phyloP scores from a whole-genome alignment of 2,113 vertebrate genomes.

The Benitochromis conjunctus region DNA sequence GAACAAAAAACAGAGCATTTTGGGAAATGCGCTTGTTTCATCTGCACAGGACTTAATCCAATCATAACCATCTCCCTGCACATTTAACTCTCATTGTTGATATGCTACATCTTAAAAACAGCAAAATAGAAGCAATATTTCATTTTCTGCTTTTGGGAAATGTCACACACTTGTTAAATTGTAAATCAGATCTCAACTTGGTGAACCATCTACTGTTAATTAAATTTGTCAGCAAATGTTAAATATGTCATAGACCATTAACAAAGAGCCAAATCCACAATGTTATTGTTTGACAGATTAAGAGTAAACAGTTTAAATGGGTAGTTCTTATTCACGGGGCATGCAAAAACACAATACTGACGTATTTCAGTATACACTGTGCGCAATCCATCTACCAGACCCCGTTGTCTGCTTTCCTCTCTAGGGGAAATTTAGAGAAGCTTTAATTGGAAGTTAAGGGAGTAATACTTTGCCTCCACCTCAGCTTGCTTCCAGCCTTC shows the following conservation, averaged over 20 bases:
- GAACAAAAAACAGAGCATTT: neutral
- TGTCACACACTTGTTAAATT: neutral
- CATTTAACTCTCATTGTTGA: neutral
- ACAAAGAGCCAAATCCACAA: neutral
- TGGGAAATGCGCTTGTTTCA: neutral
- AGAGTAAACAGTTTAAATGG: neutral
- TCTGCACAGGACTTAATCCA: neutral
- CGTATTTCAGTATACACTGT: neutral
- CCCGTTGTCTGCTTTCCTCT: neutral
- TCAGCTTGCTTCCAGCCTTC: neutral
- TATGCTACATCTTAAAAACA: neutral
- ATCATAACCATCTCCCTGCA: neutral
- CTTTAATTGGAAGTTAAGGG: constrained; percentile 13
- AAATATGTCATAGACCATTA: neutral
- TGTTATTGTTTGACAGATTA: neutral
- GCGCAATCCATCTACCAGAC: neutral
- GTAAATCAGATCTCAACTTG: neutral
- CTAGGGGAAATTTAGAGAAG: constrained; percentile 3
- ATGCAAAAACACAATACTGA: neutral
- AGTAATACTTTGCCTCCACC: constrained; percentile 21
- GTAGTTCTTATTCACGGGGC: neutral
- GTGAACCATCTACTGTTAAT: neutral
- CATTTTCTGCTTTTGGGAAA: neutral
- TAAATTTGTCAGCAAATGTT: neutral
- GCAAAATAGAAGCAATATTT: neutral